Evolutionary conservation across 2,113 vertebrate genomes (phyloP).

Genomic region (Heliornis fulica): DNA sequence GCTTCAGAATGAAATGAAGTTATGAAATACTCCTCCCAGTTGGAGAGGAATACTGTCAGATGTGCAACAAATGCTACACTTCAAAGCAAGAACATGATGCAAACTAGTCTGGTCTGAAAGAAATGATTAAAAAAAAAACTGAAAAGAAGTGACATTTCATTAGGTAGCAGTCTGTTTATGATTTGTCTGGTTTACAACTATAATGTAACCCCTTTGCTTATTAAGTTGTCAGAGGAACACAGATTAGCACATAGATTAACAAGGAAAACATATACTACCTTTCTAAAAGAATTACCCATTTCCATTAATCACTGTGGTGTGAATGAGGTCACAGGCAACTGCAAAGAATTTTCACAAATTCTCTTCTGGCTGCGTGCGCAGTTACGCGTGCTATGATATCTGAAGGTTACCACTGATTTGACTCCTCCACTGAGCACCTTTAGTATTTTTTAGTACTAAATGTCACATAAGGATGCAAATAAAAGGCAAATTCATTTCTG

Average conservation of each 20-base stretch:
- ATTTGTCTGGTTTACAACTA: constrained; percentile 26
- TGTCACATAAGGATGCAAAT: background rate
- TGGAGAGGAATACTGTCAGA: background rate
- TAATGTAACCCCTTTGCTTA: background rate
- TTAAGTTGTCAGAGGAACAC: constrained; percentile 10
- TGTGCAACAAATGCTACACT: background rate
- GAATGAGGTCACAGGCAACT: constrained; percentile 5
- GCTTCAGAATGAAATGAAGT: background rate
- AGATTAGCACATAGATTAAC: constrained; percentile 39
- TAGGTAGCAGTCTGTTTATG: constrained; percentile 14
- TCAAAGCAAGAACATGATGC: background rate
- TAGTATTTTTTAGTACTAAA: no score
- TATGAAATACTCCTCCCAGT: background rate
- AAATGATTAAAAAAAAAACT: background rate
- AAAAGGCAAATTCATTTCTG: background rate
- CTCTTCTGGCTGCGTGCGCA: background rate
- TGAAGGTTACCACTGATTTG: background rate
- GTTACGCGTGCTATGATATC: background rate
- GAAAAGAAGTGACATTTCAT: background rate
- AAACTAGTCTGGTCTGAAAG: background rate
- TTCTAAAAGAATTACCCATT: constrained; percentile 36
- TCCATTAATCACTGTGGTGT: constrained; percentile 3
- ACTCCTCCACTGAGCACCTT: background rate
- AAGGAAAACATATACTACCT: constrained; percentile 17
- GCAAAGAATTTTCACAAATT: background rate